Base-by-base conservation (phyloP, 1,140 invertebrate species). In the Aphelinus atriplicis region DNA sequence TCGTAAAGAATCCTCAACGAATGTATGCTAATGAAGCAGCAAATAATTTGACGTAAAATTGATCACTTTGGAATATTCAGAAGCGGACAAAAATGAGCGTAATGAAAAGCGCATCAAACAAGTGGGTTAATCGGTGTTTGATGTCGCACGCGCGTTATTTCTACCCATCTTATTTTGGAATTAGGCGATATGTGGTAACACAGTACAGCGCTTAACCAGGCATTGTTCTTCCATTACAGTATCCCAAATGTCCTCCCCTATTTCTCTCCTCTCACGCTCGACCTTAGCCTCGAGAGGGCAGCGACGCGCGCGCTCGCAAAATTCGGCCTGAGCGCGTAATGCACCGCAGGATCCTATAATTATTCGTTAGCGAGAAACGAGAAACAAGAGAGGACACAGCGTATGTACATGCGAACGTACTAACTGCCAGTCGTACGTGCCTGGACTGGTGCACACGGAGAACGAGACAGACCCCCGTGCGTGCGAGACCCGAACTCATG, bases 191-290 rank as follows among this genome's bases (percentile, higher is more conserved):
- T 58, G 47, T 53, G 47, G 48, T 62, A 26, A 42, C 57, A 42
- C 42, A 51, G 47, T 26, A 26, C 9, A 57, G 71, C 71, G 77
- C 58, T 80, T 45, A 57, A 63, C 42, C 71, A 73, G 78, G 81
- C 81, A 81, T 80, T 77, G 77, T 83, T 81, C 63, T 66, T 79
- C 80, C 80, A 80, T 84, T 81, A 81, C 77, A 26, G 51, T 56
- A 62, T 60, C 67, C 67, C 68, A 70, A 77, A 70, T 46, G 53
- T 57, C n/a, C 57, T 53, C 26, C 42, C 50, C 45, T 43, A 2
- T 58, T 26, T 66, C n/a, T 56, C 45, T 48, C 10, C 62, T 9
- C 51, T 7, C 7, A 55, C 51, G 3, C 43, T 45, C 42, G 26
- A 5, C 42, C 51, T n/a, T 67, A 26, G 5, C 47, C 46, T 42